Percentiles rank a stretch among this genome's conserved stretches.
phyloP scores from a whole-genome alignment of 30 jellyfish, hydroid and myxozoan genomes.

The Nemopilema nomurai region DNA sequence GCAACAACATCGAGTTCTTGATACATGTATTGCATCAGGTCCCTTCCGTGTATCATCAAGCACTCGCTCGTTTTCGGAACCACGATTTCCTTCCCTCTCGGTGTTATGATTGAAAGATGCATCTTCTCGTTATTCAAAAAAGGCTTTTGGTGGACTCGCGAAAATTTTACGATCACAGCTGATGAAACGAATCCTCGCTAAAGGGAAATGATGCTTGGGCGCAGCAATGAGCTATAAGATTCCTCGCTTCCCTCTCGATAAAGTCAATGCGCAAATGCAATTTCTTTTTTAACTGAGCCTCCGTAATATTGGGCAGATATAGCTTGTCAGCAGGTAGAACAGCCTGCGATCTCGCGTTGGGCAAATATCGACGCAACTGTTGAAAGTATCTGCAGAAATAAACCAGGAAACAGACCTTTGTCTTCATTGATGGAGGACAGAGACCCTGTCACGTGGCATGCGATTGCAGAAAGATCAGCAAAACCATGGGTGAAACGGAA shows the following conservation, averaged over 20 bases:
- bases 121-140: too few species aligned
- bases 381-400: background rate
- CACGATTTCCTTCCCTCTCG: slow-evolving; percentile 46
- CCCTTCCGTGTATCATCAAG: slow-evolving; percentile 32
- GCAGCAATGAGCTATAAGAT: too few species aligned
- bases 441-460: background rate
- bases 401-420: background rate
- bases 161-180: too few species aligned
- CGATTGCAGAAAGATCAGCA: background rate
- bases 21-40: slow-evolving; percentile 23
- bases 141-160: too few species aligned
- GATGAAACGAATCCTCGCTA: too few species aligned
- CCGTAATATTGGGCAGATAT: too few species aligned
- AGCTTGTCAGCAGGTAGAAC: too few species aligned
- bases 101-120: slow-evolving; percentile 36
- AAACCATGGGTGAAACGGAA: background rate
- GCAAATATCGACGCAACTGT: background rate
- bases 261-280: too few species aligned
- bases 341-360: background rate
- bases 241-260: too few species aligned
- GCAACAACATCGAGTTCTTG: slow-evolving; percentile 25
- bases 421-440: background rate
- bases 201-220: too few species aligned
- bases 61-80: slow-evolving; percentile 20
- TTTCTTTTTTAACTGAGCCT: too few species aligned